Base-by-base conservation (phyloP, 2,113 vertebrate species). In the Grammomys dolichurus region DNA sequence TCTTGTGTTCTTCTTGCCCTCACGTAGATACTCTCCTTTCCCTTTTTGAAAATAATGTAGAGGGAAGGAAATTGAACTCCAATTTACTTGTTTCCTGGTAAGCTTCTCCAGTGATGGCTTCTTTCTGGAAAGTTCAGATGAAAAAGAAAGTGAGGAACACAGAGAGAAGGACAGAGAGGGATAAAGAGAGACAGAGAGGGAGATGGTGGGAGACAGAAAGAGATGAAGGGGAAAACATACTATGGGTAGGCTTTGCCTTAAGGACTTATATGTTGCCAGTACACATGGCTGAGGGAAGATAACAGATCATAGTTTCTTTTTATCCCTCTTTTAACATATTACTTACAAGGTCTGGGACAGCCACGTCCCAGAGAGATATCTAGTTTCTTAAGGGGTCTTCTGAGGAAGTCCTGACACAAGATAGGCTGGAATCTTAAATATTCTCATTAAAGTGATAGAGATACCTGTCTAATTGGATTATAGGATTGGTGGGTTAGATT, bases 71-170 rank as follows among this genome's bases (percentile, higher is more conserved):
- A 98, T 96, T 98, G 93, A 87, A 91, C 95, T 98, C 97, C 97
- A 98, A 98, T 98, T 98, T 98, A 97, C 88, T 97, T 88, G 70
- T 97, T 96, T 86, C 87, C 97, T 97, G 65, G 82, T 98, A 96
- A 95, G 96, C 97, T 73, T 98, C 98, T 98, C 94, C 46, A 84
- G 93, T 97, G 96, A 98, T 97, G 97, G 98, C 98, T 98, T 98
- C 95, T 97, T 96, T 96, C 93, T 78, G 86, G 92, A 96, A 97
- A 92, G 17, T 87, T 97, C 16, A 97, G 91, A 95, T 92, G 80
- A 94, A 90, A 96, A 26, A 12, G 26, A 54, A 28, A 31, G 22
- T 17, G 9, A 33, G 13, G 12, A 5, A 13, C 16, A 72, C 16
- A 96, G 19, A 8, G 16, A 51, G 31, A 40, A 10, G 14, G 58